phyloP scores from a whole-genome alignment of 2,113 vertebrate genomes.

The Guaruba guarouba region DNA sequence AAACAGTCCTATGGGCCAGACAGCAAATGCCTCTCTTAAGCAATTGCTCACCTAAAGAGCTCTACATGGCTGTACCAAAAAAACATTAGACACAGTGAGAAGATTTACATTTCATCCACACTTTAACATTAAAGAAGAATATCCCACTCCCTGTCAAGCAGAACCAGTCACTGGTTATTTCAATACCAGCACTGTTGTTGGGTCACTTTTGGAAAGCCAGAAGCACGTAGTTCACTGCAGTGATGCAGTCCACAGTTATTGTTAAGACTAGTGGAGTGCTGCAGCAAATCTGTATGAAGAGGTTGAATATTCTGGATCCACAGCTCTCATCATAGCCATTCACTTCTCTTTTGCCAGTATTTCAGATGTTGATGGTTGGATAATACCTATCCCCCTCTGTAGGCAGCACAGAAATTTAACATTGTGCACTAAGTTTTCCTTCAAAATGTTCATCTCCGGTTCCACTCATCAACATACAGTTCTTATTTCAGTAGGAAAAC shows the following conservation, averaged over 20 bases:
- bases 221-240: neutral
- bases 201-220: constrained; percentile 8
- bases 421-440: neutral
- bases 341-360: neutral
- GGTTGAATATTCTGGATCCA: neutral
- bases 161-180: neutral
- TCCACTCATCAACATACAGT: neutral
- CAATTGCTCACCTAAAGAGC: neutral
- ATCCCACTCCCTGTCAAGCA: neutral
- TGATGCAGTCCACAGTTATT: neutral
- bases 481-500: neutral
- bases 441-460: neutral
- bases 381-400: neutral
- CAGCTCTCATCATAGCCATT: neutral
- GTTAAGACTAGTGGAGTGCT: neutral
- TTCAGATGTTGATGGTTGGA: neutral
- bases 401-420: neutral
- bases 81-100: neutral
- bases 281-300: neutral
- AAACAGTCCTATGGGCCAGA: neutral
- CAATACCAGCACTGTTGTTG: neutral
- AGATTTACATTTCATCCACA: neutral
- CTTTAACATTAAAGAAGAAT: neutral
- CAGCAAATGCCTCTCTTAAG: accelerated
- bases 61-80: accelerated